Conservation (phyloP, 2,888 invertebrate genomes). For the Tupiocoris notatus region DNA sequence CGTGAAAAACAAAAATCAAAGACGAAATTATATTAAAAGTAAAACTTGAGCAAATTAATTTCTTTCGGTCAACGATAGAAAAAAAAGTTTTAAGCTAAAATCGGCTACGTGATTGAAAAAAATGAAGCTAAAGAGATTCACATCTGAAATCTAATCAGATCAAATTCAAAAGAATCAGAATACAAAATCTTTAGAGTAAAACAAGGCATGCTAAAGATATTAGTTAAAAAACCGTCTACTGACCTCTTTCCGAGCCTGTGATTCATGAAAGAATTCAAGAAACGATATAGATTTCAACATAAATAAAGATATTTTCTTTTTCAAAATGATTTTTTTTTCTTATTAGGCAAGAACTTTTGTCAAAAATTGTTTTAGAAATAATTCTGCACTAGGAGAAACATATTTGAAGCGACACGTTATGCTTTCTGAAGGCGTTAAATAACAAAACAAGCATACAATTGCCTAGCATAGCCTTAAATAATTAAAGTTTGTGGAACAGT, state of each 20-base stretch:
- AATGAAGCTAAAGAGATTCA: background rate
- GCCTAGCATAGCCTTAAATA: too few relatives aligned
- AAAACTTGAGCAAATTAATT: background rate
- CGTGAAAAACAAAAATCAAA: background rate
- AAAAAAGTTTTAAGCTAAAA: background rate
- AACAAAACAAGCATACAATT: background rate
- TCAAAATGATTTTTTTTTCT: background rate
- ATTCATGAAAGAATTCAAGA: background rate
- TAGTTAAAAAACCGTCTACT: background rate
- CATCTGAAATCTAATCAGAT: background rate
- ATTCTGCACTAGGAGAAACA: background rate
- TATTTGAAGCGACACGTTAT: background rate
- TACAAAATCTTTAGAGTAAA: background rate
- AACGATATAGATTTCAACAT: background rate
- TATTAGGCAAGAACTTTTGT: background rate
- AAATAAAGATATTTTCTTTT: background rate
- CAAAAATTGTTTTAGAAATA: background rate
- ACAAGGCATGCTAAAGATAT: background rate
- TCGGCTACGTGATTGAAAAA: background rate
- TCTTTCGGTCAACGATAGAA: too few relatives aligned
- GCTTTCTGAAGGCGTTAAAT: background rate
- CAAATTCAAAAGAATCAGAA: background rate
- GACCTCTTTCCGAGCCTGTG: background rate
- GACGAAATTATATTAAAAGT: background rate
- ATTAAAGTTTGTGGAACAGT: too few relatives aligned